Percentiles rank a stretch among this genome's conserved stretches.
phyloP scores from a whole-genome alignment of 2,797 vertebrate species.

The Pangasius larnaudii region DNA sequence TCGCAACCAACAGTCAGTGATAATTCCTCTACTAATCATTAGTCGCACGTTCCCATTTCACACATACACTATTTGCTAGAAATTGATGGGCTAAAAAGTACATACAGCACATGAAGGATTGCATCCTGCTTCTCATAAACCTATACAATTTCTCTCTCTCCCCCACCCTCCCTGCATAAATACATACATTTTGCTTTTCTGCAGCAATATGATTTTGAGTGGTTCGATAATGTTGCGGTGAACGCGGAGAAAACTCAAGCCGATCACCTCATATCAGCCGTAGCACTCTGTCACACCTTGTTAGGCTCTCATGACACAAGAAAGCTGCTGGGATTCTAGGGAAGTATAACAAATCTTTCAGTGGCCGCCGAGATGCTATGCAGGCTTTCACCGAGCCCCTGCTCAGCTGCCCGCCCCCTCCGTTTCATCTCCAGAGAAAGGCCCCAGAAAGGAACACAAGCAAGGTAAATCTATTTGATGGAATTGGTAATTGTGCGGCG shows the following conservation, averaged over 20 bases:
- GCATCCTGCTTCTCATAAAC: constrained; percentile 21
- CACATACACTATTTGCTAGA: background rate
- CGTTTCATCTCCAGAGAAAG: constrained; percentile 55
- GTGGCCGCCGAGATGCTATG: constrained; percentile 19
- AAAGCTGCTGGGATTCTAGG: constrained; percentile 53
- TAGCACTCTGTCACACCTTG: constrained; percentile 54
- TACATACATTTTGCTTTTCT: constrained; percentile 37
- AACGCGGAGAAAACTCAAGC: constrained; percentile 51
- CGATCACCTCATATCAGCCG: constrained; percentile 39
- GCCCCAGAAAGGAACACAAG: constrained; percentile 45
- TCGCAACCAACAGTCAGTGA: background rate
- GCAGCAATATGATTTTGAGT: constrained; percentile 32
- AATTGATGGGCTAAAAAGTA: background rate
- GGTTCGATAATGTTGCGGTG: constrained; percentile 39
- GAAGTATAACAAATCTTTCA: constrained; percentile 58
- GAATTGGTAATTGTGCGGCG: constrained; percentile 64
- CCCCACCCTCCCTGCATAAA: constrained; percentile 42
- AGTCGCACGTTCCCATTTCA: background rate
- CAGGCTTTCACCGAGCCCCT: constrained; percentile 24
- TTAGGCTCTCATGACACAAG: constrained; percentile 48
- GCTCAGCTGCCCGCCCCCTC: background rate
- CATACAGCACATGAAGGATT: background rate
- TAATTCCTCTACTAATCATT: constrained; percentile 3
- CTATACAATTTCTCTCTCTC: constrained; percentile 9
- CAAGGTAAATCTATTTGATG: constrained; percentile 62